Percentiles rank a stretch among this genome's conserved stretches.
Conservation (phyloP, 2,797 vertebrate species). For the Halcyon smyrnensis region DNA sequence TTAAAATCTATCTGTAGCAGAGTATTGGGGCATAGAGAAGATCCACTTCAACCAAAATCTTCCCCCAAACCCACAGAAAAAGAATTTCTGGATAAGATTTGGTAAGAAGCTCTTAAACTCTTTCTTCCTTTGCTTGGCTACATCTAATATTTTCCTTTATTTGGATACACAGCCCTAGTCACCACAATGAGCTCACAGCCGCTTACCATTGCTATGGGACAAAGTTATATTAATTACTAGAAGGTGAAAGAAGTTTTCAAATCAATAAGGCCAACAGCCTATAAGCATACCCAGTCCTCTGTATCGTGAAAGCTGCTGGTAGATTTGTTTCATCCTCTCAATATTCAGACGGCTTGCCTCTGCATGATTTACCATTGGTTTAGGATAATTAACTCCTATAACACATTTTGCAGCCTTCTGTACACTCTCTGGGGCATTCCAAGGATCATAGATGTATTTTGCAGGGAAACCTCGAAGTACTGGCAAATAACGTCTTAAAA, state of each 20-base stretch:
- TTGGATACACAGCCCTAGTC: neutral
- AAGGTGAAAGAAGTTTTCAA: neutral
- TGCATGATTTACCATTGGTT: conserved; percentile 93
- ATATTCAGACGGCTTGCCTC: conserved; percentile 93
- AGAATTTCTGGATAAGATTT: neutral
- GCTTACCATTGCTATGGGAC: neutral
- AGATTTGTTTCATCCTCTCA: conserved; percentile 96
- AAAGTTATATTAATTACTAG: neutral
- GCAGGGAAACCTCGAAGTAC: conserved; percentile 90
- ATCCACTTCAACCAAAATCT: neutral
- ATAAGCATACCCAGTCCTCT: conserved; percentile 87
- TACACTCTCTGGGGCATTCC: conserved; percentile 93
- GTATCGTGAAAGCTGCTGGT: conserved; percentile 93
- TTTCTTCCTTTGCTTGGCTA: neutral
- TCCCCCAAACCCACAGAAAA: neutral
- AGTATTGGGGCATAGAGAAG: neutral
- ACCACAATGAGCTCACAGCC: neutral
- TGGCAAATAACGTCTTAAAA: conserved; percentile 89
- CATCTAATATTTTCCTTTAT: neutral
- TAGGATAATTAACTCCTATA: conserved; percentile 92
- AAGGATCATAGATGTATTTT: conserved; percentile 96
- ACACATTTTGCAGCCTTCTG: conserved; percentile 93
- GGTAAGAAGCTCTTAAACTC: neutral
- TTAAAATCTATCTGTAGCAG: neutral
- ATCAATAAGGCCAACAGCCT: neutral